phyloP scores from a whole-genome alignment of 2,888 invertebrate genomes.

The Epinotia ramella region DNA sequence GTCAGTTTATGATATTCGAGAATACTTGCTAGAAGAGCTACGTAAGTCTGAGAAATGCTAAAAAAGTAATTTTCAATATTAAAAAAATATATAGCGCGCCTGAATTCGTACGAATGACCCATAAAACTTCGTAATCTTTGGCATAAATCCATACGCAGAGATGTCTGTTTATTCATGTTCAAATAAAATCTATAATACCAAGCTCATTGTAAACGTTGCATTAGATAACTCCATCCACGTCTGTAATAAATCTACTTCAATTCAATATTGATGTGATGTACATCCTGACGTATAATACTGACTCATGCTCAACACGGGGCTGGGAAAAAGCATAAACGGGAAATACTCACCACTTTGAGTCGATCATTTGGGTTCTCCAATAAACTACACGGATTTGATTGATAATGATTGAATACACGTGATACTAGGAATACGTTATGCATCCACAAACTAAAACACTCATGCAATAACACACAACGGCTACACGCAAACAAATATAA shows the following conservation, averaged over 20 bases:
- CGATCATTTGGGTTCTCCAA: constrained; percentile 24
- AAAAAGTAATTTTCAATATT: not conserved
- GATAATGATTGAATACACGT: constrained; percentile 19
- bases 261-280: constrained; percentile 40
- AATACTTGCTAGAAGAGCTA: not conserved
- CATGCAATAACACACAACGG: constrained; percentile 68
- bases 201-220: constrained; percentile 32
- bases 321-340: constrained; percentile 32
- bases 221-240: constrained; percentile 35
- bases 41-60: not conserved
- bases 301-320: constrained; percentile 36
- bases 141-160: constrained; percentile 28
- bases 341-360: constrained; percentile 35
- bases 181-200: constrained; percentile 38
- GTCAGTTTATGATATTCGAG: not conserved
- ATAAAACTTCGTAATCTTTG: constrained; percentile 15
- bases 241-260: constrained; percentile 45
- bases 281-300: constrained; percentile 42
- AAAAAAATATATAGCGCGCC: not conserved
- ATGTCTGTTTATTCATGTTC: constrained; percentile 32
- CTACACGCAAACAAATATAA: constrained; percentile 38
- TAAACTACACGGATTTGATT: constrained; percentile 26
- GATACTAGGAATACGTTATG: constrained; percentile 38
- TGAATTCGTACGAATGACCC: constrained; percentile 7
- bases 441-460: constrained; percentile 52